Evolutionary conservation across 1,140 invertebrate species (phyloP).

Genomic region (Lerema accius): DNA sequence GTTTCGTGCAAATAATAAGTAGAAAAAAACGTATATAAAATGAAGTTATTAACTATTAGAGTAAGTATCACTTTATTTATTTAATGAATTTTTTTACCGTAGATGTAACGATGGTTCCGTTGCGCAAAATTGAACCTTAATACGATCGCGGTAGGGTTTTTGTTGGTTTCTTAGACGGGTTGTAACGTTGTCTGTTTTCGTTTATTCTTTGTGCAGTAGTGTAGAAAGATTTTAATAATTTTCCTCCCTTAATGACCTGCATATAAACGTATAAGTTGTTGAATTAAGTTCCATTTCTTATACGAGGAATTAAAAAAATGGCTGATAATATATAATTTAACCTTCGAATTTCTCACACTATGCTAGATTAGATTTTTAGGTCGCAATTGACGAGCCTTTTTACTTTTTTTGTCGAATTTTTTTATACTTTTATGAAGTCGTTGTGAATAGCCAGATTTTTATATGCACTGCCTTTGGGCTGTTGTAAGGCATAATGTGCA

Average conservation of each 20-base stretch:
- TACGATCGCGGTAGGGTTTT: slow-evolving; percentile 21
- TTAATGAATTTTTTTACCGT: slow-evolving; percentile 50
- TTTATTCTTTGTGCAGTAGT: slow-evolving; percentile 47
- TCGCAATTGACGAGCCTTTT: slow-evolving; percentile 16
- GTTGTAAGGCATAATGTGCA: slow-evolving; percentile 7
- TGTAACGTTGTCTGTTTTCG: slow-evolving; percentile 41
- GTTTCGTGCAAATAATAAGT: slow-evolving; percentile 59
- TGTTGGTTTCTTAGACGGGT: slow-evolving; percentile 39
- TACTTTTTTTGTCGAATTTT: slow-evolving; percentile 11
- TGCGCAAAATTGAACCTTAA: slow-evolving; percentile 20
- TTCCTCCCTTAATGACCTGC: neutral
- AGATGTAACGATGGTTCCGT: slow-evolving; percentile 46
- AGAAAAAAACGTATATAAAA: slow-evolving; percentile 50
- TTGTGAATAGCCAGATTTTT: too few species aligned
- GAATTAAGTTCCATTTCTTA: too few species aligned
- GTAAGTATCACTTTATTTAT: slow-evolving; percentile 59
- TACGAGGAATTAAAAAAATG: too few species aligned
- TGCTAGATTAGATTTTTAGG: slow-evolving; percentile 8
- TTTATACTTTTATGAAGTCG: neutral
- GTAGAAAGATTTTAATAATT: neutral
- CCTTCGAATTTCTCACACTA: slow-evolving; percentile 1
- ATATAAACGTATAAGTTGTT: too few species aligned
- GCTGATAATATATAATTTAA: neutral
- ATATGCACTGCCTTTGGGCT: neutral
- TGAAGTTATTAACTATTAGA: slow-evolving; percentile 71